Percentiles rank a stretch among this genome's conserved stretches.
Evolutionary conservation across 2,113 vertebrate genomes (phyloP).

Genomic region (Corynorhinus townsendii): DNA sequence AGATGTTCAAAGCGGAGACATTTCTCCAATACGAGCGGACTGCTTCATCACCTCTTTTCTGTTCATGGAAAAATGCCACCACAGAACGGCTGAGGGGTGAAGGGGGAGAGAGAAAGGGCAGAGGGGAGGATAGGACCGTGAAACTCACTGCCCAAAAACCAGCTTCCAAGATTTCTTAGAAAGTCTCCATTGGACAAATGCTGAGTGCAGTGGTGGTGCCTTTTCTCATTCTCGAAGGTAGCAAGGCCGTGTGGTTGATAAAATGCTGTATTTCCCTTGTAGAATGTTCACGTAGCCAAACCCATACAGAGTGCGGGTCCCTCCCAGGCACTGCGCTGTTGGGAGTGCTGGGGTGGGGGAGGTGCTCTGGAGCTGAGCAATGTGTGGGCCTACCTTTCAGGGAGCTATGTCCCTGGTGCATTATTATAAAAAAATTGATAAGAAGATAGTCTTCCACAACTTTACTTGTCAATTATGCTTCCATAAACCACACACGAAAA

Average conservation of each 20-base stretch:
- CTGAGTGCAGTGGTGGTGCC: background rate
- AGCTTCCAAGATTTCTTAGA: background rate
- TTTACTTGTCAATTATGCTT: background rate
- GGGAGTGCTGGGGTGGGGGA: background rate
- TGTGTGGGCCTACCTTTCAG: background rate
- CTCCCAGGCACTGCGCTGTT: background rate
- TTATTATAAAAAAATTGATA: background rate
- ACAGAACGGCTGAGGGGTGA: background rate
- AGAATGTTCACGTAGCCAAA: background rate
- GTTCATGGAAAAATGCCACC: background rate
- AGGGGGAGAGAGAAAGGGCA: background rate
- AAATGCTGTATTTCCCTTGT: background rate
- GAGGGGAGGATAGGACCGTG: background rate
- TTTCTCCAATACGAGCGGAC: slow-evolving; percentile 28
- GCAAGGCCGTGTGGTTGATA: background rate
- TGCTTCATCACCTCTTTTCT: background rate
- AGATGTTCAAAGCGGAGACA: slow-evolving; percentile 33
- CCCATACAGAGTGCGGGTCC: background rate
- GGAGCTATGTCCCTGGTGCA: background rate
- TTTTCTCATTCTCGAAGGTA: background rate
- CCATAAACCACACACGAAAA: background rate
- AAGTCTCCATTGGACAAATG: background rate
- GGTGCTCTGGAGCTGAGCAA: background rate
- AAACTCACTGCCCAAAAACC: background rate
- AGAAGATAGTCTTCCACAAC: background rate